These are phyloP conservation scores for Thymelicus lineola DNA, from an alignment of 2,888 invertebrate species.

Conservation along the genomic window DNA sequence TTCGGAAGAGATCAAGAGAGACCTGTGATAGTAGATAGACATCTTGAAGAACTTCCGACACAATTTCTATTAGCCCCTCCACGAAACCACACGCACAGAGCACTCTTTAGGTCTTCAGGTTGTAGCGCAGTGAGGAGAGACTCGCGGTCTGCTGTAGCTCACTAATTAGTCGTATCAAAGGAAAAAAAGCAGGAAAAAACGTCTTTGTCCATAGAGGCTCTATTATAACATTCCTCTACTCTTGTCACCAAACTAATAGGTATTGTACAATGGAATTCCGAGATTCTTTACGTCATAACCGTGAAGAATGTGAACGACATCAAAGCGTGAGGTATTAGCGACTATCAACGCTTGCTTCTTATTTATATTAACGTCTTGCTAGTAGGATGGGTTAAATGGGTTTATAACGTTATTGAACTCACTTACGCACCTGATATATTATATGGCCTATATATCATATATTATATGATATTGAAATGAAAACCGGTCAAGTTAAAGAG, in stretches of 20 bases:
- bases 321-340: constrained; percentile 1
- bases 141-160: neutral
- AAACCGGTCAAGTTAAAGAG: too few species aligned
- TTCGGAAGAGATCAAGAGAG: too few species aligned
- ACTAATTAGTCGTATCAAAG: constrained; percentile 8
- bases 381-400: neutral
- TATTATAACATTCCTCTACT: constrained; percentile 1
- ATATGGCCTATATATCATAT: too few species aligned
- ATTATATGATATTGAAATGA: too few species aligned
- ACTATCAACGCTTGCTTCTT: neutral
- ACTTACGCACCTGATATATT: neutral
- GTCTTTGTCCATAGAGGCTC: constrained; percentile 3
- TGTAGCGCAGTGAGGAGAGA: neutral
- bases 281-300: constrained; percentile 1
- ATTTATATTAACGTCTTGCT: neutral
- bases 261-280: constrained; percentile 3
- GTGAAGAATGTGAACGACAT: neutral
- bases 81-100: neutral
- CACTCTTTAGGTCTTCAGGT: constrained; percentile 1
- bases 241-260: constrained; percentile 1
- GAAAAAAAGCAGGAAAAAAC: neutral
- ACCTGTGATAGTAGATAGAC: too few species aligned
- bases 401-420: neutral
- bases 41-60: neutral
- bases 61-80: neutral